phyloP scores from a whole-genome alignment of 2,888 invertebrate genomes.

The Chymomyza fuscimana region DNA sequence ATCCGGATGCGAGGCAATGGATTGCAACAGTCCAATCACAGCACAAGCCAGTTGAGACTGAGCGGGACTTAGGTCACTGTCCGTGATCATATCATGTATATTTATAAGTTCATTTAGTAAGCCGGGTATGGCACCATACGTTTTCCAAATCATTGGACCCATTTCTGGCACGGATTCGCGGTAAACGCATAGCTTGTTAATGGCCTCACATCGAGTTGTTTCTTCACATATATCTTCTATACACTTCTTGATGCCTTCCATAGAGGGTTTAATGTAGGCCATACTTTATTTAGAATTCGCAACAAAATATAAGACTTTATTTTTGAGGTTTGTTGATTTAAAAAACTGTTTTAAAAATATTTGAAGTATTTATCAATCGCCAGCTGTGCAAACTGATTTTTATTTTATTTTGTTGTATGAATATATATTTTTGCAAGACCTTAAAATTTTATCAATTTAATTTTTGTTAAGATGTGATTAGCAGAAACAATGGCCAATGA shows the following conservation, averaged over 20 bases:
- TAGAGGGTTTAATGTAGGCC: background rate
- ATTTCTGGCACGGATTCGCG: conserved; percentile 26
- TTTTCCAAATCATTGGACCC: conserved; percentile 40
- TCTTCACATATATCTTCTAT: conserved; percentile 31
- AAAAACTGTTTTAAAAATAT: too few species aligned
- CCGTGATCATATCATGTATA: too few species aligned
- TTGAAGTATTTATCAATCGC: too few species aligned
- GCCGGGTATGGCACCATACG: conserved; percentile 40
- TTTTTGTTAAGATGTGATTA: too few species aligned
- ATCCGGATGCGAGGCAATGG: conserved; percentile 27
- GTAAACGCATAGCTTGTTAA: conserved; percentile 34
- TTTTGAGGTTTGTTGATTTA: too few species aligned
- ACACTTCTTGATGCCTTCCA: conserved; percentile 28
- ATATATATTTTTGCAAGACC: too few species aligned
- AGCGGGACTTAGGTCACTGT: conserved; percentile 13
- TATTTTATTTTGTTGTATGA: too few species aligned
- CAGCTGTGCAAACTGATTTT: too few species aligned
- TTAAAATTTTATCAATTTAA: too few species aligned
- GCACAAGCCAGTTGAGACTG: conserved; percentile 38
- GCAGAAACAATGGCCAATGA: too few species aligned
- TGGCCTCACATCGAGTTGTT: conserved; percentile 26
- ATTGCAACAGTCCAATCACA: conserved; percentile 34
- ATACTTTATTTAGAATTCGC: background rate
- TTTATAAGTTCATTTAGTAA: conserved; percentile 34
- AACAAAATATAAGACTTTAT: too few species aligned